Conservation (phyloP, 2,888 invertebrate species). For the Watsonalla cultraria region DNA sequence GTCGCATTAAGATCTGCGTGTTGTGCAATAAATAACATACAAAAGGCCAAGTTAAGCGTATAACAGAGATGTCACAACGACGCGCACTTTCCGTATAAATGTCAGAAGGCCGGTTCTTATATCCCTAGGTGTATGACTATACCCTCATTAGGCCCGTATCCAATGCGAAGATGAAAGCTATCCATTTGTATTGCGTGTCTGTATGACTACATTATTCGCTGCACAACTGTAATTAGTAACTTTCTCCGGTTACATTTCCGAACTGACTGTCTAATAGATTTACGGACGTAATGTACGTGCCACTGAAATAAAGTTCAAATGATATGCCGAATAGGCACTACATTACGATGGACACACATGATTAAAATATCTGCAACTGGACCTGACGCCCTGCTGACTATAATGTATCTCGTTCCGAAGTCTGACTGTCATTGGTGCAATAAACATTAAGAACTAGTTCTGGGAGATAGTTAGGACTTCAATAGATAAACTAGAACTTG, state of each 20-base stretch:
- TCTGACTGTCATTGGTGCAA: neutral
- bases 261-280: slow-evolving; percentile 29
- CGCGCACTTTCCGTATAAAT: neutral
- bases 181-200: slow-evolving; percentile 36
- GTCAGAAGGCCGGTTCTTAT: slow-evolving; percentile 6
- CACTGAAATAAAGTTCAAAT: neutral
- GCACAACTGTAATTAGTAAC: slow-evolving; percentile 46
- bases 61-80: neutral
- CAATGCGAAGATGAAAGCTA: slow-evolving; percentile 38
- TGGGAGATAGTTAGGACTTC: neutral
- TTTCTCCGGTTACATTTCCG: slow-evolving; percentile 39
- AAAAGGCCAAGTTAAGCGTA: neutral
- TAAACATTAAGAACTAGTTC: neutral
- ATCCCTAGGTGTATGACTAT: slow-evolving; percentile 4
- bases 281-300: slow-evolving; percentile 14
- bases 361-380: neutral
- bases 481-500: neutral
- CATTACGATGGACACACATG: neutral
- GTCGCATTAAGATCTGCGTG: neutral
- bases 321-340: neutral
- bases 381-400: neutral
- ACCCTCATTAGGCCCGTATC: slow-evolving; percentile 27
- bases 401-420: neutral
- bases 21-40: neutral
- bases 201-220: slow-evolving; percentile 38